Percentiles rank a stretch among this genome's conserved stretches.
phyloP scores from a whole-genome alignment of 2,888 invertebrate genomes.

The Meteorus cinctellus region DNA sequence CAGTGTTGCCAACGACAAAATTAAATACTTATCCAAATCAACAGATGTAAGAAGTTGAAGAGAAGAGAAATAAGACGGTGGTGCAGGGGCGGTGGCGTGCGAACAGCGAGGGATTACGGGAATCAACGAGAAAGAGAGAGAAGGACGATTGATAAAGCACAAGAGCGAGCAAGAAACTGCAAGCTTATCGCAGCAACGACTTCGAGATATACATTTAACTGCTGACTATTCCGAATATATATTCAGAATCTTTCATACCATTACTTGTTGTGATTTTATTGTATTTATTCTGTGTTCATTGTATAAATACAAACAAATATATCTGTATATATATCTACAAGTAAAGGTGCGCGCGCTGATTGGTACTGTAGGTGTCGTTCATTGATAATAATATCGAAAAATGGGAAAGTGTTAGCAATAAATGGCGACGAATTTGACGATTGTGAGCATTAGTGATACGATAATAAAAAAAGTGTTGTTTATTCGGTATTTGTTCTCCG shows the following conservation, averaged over 20 bases:
- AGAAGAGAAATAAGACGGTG: too few species aligned
- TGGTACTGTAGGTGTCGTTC: too few species aligned
- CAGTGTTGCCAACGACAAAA: too few species aligned
- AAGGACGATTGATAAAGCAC: neutral
- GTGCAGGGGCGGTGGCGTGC: too few species aligned
- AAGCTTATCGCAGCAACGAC: neutral
- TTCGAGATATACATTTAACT: slow-evolving; percentile 1
- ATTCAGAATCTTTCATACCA: neutral
- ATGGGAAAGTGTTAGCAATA: neutral
- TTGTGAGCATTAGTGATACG: neutral
- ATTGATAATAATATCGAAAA: neutral
- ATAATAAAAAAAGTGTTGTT: neutral
- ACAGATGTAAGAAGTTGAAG: too few species aligned
- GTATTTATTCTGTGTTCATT: neutral
- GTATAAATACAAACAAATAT: neutral
- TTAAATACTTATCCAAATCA: too few species aligned
- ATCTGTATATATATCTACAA: neutral
- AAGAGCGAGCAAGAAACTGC: neutral
- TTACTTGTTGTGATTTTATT: neutral
- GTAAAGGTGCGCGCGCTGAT: too few species aligned
- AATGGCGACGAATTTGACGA: slow-evolving; percentile 2
- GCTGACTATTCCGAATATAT: neutral
- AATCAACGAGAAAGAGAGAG: too few species aligned
- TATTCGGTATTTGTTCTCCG: too few species aligned
- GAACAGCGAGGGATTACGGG: too few species aligned